Evolutionary conservation across 2,888 invertebrate genomes (phyloP), one percentile per base, ranked within the genome.

Genomic region (Seladonia tumulorum): DNA sequence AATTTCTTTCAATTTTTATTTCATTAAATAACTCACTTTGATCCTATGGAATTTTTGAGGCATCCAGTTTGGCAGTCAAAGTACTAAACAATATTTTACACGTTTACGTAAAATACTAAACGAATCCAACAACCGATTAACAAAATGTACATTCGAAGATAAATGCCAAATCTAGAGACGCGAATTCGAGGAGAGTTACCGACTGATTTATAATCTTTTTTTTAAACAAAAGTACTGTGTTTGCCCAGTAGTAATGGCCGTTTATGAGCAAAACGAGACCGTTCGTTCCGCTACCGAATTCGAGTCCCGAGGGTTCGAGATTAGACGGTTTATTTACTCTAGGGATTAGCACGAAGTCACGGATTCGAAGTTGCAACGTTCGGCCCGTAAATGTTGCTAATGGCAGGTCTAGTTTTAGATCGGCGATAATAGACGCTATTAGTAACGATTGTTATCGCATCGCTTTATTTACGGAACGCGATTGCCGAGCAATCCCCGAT

Each of bases 401-500:
- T 57, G 53, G 22, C 18, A 3, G 45, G 16, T 73, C 71, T 16
- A 25, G 45, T 35, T 66, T 42, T 72, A 66, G 39, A 53, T 35
- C 29, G 72, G 47, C 60, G 47, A 45, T 63, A 45, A 66, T 76
- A 68, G 53, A 39, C 42, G 16, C 60, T 77, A 47, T 70, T 82
- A 70, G n/a, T 49, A 53, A 22, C 42, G 2, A 5, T 1, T 25
- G 70, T 74, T 77, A 84, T 84, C 73, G 77, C 73, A n/a, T 71
- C 70, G 45, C 42, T 73, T 68, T 77, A 60, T 84, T 84, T 49
- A 74, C 70, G 73, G 42, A 74, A 71, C 49, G 45, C 8, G 66
- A 68, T 75, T 18, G 29, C 49, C 49, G 25, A 70, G 1, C 39
- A 47, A 39, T 14, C 68, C 42, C 57, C 25, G 49, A 60, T 74